These are phyloP conservation scores for Paramisgurnus dabryanus DNA, from an alignment of 2,113 vertebrate genomes.

Conservation along the genomic window DNA sequence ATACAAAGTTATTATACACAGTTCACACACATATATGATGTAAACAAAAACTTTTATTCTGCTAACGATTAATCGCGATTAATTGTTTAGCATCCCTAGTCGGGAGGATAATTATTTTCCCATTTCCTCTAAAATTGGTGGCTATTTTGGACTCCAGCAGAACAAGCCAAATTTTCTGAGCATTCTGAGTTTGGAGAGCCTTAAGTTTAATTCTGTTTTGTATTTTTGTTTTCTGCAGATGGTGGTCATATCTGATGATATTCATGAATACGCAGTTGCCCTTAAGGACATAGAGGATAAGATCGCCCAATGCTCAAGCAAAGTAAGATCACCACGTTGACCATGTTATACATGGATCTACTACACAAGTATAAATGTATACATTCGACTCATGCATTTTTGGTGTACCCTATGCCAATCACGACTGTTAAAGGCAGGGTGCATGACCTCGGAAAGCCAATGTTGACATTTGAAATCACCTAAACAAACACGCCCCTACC, in stretches of 20 bases:
- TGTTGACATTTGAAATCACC: too few relatives aligned
- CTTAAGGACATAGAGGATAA: slow-evolving; percentile 97
- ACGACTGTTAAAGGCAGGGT: too few relatives aligned
- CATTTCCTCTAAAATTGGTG: slow-evolving; percentile 8
- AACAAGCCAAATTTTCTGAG: background rate
- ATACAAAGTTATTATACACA: too few relatives aligned
- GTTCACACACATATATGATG: too few relatives aligned
- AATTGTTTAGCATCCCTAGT: too few relatives aligned
- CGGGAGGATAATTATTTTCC: slow-evolving; percentile 16
- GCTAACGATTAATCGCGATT: too few relatives aligned
- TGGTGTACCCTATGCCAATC: too few relatives aligned
- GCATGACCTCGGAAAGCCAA: too few relatives aligned
- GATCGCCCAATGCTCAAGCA: slow-evolving; percentile 85
- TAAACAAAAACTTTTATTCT: too few relatives aligned
- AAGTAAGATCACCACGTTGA: slow-evolving; percentile 69
- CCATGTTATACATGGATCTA: background rate
- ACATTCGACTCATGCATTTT: too few relatives aligned
- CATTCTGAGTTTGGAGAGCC: background rate
- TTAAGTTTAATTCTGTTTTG: background rate
- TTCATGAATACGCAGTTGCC: slow-evolving; percentile 92
- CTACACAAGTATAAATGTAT: too few relatives aligned
- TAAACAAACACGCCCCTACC: too few relatives aligned
- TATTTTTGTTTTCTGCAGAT: slow-evolving; percentile 75
- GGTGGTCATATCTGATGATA: slow-evolving; percentile 96
- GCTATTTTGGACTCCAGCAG: slow-evolving; percentile 25